A percentile compares a stretch with the other conserved stretches of the same genome.
Conservation (phyloP, 1,140 invertebrate species). For the Penaeus chinensis region DNA sequence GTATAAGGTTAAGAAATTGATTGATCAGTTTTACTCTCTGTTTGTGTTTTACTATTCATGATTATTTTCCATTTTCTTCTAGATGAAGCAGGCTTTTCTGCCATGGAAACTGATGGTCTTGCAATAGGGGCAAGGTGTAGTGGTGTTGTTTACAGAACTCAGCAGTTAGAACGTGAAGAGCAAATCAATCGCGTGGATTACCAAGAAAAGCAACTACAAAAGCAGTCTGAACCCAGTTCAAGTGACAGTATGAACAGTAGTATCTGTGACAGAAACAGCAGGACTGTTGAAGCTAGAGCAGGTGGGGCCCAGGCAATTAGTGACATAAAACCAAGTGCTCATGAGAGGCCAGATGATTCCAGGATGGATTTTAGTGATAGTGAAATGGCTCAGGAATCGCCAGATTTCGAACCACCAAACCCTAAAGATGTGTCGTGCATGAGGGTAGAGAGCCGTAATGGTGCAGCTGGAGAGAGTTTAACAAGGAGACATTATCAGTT, state of each 20-base stretch:
- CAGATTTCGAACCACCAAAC: background rate
- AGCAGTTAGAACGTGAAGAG: too few species aligned
- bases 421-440: slow-evolving; percentile 6
- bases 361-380: slow-evolving; percentile 34
- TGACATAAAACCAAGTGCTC: background rate
- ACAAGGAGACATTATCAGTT: too few species aligned
- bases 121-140: too few species aligned
- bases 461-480: background rate
- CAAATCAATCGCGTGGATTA: background rate
- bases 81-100: too few species aligned
- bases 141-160: too few species aligned
- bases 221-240: background rate
- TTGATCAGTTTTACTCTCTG: too few species aligned
- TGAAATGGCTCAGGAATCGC: slow-evolving; percentile 16
- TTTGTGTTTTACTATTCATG: too few species aligned
- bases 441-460: background rate
- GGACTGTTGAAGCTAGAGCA: background rate
- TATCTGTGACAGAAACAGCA: background rate
- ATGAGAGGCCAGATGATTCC: background rate
- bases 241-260: background rate
- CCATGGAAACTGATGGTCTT: too few species aligned
- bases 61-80: too few species aligned
- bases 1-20: too few species aligned
- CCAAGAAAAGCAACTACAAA: slow-evolving; percentile 20
- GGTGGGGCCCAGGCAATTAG: background rate